phyloP scores from a whole-genome alignment of 92 coral and sea anemone genomes.

The Plumapathes pennacea region DNA sequence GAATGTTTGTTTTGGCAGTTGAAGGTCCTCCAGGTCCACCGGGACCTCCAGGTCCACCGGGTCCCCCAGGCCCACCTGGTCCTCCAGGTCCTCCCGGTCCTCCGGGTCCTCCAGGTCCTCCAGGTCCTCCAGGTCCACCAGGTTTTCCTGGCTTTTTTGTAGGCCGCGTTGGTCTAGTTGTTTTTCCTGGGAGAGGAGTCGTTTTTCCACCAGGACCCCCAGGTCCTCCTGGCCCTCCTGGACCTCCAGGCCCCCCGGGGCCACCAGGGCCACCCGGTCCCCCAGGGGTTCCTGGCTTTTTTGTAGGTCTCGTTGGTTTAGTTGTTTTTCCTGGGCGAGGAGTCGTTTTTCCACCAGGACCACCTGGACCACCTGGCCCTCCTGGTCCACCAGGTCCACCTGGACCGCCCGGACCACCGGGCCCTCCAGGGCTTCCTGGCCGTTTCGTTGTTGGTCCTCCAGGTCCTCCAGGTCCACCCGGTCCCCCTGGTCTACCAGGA shows the following conservation, averaged over 20 bases:
- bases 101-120: conserved; percentile 81
- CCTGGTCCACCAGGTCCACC: conserved; percentile 64
- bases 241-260: conserved; percentile 76
- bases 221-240: conserved; percentile 69
- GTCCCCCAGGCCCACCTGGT: conserved; percentile 68
- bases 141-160: conserved; percentile 63
- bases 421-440: conserved; percentile 57
- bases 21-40: conserved; percentile 58
- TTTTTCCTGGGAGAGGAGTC: conserved; percentile 61
- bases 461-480: conserved; percentile 82
- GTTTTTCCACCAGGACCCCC: conserved; percentile 71
- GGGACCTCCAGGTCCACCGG: conserved; percentile 55
- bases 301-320: conserved; percentile 53
- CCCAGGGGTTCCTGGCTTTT: conserved; percentile 68
- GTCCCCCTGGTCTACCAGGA: conserved; percentile 70
- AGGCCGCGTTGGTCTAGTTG: conserved; percentile 37
- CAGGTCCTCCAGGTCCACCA: conserved; percentile 84
- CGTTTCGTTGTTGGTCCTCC: conserved; percentile 64
- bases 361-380: conserved; percentile 82
- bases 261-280: conserved; percentile 72
- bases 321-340: conserved; percentile 64
- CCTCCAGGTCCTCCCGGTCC: conserved; percentile 75
- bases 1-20: conserved; percentile 12
- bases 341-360: conserved; percentile 53
- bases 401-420: conserved; percentile 67